Base-by-base conservation (phyloP, 2,888 invertebrate species). In the Coleophora deauratella region DNA sequence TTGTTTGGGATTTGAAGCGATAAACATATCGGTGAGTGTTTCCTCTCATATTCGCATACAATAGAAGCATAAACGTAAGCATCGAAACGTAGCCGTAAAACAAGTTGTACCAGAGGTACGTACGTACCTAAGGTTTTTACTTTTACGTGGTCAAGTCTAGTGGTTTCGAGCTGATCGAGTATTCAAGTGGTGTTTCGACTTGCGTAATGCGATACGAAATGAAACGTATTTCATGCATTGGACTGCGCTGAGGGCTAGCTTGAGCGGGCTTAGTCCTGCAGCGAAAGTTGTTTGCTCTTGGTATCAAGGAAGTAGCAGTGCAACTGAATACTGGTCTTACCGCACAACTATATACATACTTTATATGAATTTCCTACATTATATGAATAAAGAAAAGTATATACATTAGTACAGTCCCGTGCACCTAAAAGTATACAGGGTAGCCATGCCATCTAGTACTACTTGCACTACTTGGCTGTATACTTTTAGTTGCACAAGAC, bases 211-310 rank as follows among this genome's bases (percentile, higher is more conserved):
- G 51, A n/a, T 47, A 52, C 51, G 54, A n/a, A n/a, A n/a, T n/a
- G n/a, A n/a, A n/a, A n/a, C n/a, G n/a, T n/a, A n/a, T 61, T 55
- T 49, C 46, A 42, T 49, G 44, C 11, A 31, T 11, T 50, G 21
- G 21, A 6, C 21, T 21, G 21, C 21, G 50, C 49, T 49, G 49
- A 52, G 51, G 57, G 51, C 42, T 43, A 46, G 45, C 43, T 41
- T 43, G 45, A 37, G 33, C 11, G 36, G n/a, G 31, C 38, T 47
- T 43, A 43, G 45, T 45, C 42, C 41, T 21, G 21, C 50, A 63
- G 79, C 73, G 80, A 82, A 84, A 82, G 80, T 84, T 80, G 80
- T 82, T 79, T 77, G 74, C 62, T 76, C 75, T 74, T 72, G 71
- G 65, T 69, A 68, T 61, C 60, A 53, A 76, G 80, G 78, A 82